Conservation (phyloP, 2,888 invertebrate genomes). For the Drosophila putrida region DNA sequence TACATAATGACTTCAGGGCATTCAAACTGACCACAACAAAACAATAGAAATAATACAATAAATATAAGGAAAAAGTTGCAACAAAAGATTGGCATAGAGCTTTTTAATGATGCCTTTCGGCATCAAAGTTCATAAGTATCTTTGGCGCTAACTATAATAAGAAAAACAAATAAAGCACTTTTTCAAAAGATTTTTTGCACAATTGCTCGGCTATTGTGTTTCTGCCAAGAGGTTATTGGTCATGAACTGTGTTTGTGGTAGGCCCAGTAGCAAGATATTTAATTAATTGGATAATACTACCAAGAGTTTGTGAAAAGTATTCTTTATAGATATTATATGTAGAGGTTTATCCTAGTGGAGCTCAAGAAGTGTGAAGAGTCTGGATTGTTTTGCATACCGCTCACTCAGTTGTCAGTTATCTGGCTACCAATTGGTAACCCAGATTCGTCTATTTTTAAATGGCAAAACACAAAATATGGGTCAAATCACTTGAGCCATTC, state of each 20-base stretch:
- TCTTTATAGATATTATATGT: not conserved
- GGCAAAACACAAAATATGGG: slow-evolving; percentile 37
- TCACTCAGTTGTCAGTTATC: slow-evolving; percentile 8
- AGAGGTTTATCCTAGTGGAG: not conserved
- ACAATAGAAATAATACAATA: slow-evolving; percentile 54
- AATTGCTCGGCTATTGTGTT: slow-evolving; percentile 9
- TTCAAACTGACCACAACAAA: slow-evolving; percentile 29
- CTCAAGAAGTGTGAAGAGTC: not conserved
- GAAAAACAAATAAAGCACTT: slow-evolving; percentile 13
- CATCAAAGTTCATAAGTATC: slow-evolving; percentile 7
- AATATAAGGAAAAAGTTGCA: slow-evolving; percentile 41
- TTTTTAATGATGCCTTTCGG: slow-evolving; percentile 51
- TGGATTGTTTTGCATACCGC: not conserved
- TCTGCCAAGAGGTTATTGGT: slow-evolving; percentile 22
- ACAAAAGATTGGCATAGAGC: slow-evolving; percentile 37
- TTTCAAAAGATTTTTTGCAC: slow-evolving; percentile 27
- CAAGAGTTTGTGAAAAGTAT: not conserved
- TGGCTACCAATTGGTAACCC: slow-evolving; percentile 16
- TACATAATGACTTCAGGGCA: slow-evolving; percentile 27
- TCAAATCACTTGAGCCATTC: slow-evolving; percentile 41
- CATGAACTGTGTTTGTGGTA: not conserved
- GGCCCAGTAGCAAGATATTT: not conserved
- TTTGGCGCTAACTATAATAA: not conserved
- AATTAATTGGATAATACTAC: slow-evolving; percentile 1
- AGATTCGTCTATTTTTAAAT: slow-evolving; percentile 36